Base-by-base conservation (phyloP, 2,797 vertebrate species). In the Pantherophis vulpinus region DNA sequence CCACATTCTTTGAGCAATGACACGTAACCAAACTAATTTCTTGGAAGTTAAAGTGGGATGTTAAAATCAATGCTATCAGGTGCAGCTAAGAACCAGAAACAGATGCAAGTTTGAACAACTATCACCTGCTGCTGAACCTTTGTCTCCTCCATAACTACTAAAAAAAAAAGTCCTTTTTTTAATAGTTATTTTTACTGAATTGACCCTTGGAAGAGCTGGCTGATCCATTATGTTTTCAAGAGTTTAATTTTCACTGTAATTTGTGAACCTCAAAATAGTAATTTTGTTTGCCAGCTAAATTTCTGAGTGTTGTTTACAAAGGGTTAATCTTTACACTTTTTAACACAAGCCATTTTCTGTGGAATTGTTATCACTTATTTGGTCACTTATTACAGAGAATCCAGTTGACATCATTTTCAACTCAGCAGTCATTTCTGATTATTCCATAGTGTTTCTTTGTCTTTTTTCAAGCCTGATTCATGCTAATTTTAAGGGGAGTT, bases 41-140 rank as follows among this genome's bases (percentile, higher is more conserved):
- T 66, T 91, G 16, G 18, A 54, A 89, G 27, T 32, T 16, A 61
- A 4, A 55, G 27, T 20, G 51, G 58, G 92, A 90, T 29, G 1
- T 25, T 66, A 88, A 91, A 4, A 2, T 25, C 5, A 37, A 9
- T 0, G 0, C 83, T 54, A 88, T 61, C 2, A 0, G 0, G 3
- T 0, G 1, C 58, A 66, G 18, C 9, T 94, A 70, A 93, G 56
- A 74, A 66, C n/a, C 51, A 58, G 18, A 56, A 7, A 58, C 32
- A 54, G n/a, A 27, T 27, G 20, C 86, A 79, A 29, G 13, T 32
- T 56, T 14, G 29, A 32, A 14, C 58, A 63, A 87, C 4, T 58
- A 20, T 11, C 37, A 16, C 61, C 7, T 83, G 20, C 55, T 58
- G 54, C 90, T 42, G 20, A 63, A 87, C 18, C 60, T 91, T 58